Evolutionary conservation across 1,140 invertebrate genomes (phyloP), one percentile per base, ranked within the genome.

Genomic region (Drosophila tropicalis): DNA sequence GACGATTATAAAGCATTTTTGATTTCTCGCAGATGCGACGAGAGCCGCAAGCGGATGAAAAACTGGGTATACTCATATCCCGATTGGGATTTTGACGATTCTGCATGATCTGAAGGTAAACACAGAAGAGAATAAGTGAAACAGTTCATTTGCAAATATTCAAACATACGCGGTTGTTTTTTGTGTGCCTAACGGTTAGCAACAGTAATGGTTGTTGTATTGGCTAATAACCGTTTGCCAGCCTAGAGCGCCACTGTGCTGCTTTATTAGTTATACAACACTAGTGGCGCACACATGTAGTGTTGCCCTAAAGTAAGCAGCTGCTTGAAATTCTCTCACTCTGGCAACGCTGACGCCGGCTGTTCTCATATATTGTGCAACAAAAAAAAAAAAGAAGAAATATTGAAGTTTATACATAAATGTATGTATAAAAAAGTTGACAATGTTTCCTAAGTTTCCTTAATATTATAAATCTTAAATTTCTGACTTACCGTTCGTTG

Each of bases 1-100:
- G 90, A 2, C 87, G 73, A 10, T 79, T 91, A 40, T 91, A 91
- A 1, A 89, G 66, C 66, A 91, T 77, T 54, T 90, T 90, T 5
- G 72, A 72, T 62, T 91, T 91, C 5, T 79, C 71, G 62, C 90
- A 91, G 13, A 72, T 22, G 15, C 85, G 85, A 15, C 66, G 70
- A 2, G 66, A 61, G 2, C 85, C 80, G 65, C 84, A 90, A 34
- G 79, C 54, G 6, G 84, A 87, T 19, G 84, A 78, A 51, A 79
- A 84, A 44, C 85, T 89, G 55, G 83, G 72, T 44, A 89, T 75
- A 22, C 41, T 29, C 19, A 69, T 69, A 51, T 84, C 71, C 47
- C 57, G 67, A 36, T 89, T 89, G 1, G 80, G 85, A 57, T 90
- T 90, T 13, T 72, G 71, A 55, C 61, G 58, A 56, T 71, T 76